Base-by-base conservation (phyloP, 2,797 vertebrate genomes). In the Silurus lanzhouensis region DNA sequence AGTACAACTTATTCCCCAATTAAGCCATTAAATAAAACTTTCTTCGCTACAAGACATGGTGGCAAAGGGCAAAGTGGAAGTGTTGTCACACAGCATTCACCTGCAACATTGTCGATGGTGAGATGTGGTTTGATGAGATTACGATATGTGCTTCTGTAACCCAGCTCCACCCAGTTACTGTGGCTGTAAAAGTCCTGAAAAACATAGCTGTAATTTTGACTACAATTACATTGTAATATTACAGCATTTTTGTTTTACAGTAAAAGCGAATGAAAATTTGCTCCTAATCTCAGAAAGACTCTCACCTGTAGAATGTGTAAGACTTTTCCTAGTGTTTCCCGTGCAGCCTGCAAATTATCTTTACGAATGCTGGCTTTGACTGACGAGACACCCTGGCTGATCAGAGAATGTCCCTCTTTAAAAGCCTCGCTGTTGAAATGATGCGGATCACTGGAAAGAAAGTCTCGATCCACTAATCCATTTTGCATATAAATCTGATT, bases 111-210 rank as follows among this genome's bases (percentile, higher is more conserved):
- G 46, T 84, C 68, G n/a, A 91, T 81, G 22, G 91, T 91, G 9
- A 91, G 90, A 84, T 92, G 88, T 6, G 91, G 91, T 5, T 76
- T 90, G 81, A 96, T 90, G 19, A 95, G 93, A 84, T 93, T 93
- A 25, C 25, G 14, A 52, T 91, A 93, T 13, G 93, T 92, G 19
- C 89, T 88, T 55, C 60, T 90, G 91, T 93, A 2, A 15, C 94
- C 94, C 85, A 95, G 74, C 83, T 95, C 95, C 63, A 94, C 92
- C 95, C 95, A 96, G 90, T 95, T 96, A 91, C 92, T 95, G 90
- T 96, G 95, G 86, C 95, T 94, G 92, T 96, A 96, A 86, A 96
- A 96, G 84, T 96, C 95, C 95, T 95, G 83, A 76, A n/a, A 83
- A 67, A 46, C 13, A 64, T 48, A 38, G n/a, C 20, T 15, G 14